Evolutionary conservation across 2,888 invertebrate genomes (phyloP).

Genomic region (Pandemis cinnamomeana): DNA sequence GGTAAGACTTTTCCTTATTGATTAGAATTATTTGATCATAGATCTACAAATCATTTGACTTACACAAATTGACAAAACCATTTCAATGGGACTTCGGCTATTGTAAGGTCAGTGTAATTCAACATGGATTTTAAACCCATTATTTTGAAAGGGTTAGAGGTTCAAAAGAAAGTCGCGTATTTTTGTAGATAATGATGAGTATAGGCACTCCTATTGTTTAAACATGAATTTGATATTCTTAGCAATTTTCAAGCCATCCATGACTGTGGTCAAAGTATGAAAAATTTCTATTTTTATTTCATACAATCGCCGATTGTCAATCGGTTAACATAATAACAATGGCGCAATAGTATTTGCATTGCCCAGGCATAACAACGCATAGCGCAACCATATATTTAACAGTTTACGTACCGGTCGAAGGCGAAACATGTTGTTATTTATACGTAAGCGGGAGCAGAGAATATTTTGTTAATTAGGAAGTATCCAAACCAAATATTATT

Average conservation of each 20-base stretch:
- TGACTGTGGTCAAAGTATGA: neutral
- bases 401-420: conserved; percentile 29
- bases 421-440: conserved; percentile 15
- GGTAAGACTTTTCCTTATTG: no score
- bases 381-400: neutral
- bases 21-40: no score
- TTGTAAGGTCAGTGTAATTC: no score
- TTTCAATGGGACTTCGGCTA: no score
- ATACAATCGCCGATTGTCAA: neutral
- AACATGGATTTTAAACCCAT: no score
- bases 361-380: neutral
- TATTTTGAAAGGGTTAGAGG: no score
- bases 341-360: conserved; percentile 3
- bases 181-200: no score
- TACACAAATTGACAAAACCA: no score
- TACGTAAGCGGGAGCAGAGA: neutral
- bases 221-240: neutral
- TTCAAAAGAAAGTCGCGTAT: no score
- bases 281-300: neutral
- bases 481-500: neutral
- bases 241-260: neutral
- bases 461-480: neutral
- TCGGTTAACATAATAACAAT: neutral
- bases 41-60: no score
- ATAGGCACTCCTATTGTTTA: no score